phyloP scores from a whole-genome alignment of 2,888 invertebrate species.

The Netelia melanura region DNA sequence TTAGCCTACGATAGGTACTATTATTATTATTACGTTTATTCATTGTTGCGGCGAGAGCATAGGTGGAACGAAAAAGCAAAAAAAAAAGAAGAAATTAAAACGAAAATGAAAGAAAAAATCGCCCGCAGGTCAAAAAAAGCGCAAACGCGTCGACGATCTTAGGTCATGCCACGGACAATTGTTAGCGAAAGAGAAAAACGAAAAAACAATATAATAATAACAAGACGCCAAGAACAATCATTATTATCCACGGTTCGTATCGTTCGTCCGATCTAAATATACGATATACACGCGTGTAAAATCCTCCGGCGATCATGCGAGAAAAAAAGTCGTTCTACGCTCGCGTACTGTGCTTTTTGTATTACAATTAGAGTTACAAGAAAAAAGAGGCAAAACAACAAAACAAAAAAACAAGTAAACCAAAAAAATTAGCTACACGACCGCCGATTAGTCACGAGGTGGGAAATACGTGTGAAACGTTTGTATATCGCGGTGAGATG shows the following conservation, averaged over 20 bases:
- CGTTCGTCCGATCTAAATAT: constrained; percentile 23
- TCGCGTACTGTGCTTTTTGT: constrained; percentile 59
- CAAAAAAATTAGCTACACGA: background rate
- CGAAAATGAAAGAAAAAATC: background rate
- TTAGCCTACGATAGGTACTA: constrained; percentile 16
- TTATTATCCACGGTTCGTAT: constrained; percentile 51
- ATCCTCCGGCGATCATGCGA: constrained; percentile 8
- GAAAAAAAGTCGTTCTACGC: constrained; percentile 24
- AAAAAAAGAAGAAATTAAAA: background rate
- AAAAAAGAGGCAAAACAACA: constrained; percentile 10
- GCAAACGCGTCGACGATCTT: constrained; percentile 30
- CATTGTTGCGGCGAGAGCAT: constrained; percentile 29
- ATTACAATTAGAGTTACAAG: constrained; percentile 42
- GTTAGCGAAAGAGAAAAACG: constrained; percentile 4
- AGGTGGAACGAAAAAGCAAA: constrained; percentile 13
- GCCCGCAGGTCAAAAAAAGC: constrained; percentile 11
- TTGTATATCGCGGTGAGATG: constrained; percentile 40
- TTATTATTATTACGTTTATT: constrained; percentile 33
- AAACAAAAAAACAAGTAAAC: background rate
- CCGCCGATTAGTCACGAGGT: constrained; percentile 16
- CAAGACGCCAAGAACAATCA: constrained; percentile 64
- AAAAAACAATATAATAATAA: background rate
- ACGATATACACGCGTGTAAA: constrained; percentile 3
- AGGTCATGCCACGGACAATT: constrained; percentile 53
- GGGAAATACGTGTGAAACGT: constrained; percentile 33